A percentile compares a stretch with the other conserved stretches of the same genome.
Evolutionary conservation across 2,888 invertebrate genomes (phyloP).

Genomic region (Sclerodermus sp.): DNA sequence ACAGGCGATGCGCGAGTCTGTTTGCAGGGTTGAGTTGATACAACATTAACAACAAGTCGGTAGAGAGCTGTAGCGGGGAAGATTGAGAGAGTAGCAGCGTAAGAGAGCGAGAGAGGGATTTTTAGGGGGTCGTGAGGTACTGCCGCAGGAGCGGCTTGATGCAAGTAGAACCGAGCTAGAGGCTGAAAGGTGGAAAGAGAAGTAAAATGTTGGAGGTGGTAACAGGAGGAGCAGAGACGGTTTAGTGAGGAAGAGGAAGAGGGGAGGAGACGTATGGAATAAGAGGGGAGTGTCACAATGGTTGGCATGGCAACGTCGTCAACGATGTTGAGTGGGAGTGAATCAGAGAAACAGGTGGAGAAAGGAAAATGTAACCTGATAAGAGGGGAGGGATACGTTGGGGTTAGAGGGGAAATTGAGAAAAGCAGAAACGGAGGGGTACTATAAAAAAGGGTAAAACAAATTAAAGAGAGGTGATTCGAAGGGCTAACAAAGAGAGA

Average conservation of each 20-base stretch:
- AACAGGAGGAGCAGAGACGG: conserved; percentile 15
- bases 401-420: conserved; percentile 7
- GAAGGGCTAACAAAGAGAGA: conserved; percentile 1
- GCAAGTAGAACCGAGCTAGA: neutral
- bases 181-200: conserved; percentile 6
- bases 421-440: conserved; percentile 4
- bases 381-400: neutral
- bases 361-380: conserved; percentile 1
- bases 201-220: conserved; percentile 8
- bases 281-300: conserved; percentile 46
- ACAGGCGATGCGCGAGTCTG: neutral
- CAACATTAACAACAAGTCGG: conserved; percentile 54
- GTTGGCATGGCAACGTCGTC: conserved; percentile 53
- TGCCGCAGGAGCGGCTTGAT: too few species aligned
- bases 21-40: too few species aligned
- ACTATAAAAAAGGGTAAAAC: neutral
- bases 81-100: conserved; percentile 2
- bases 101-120: conserved; percentile 5
- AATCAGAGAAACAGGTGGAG: neutral
- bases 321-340: conserved; percentile 18
- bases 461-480: too few species aligned
- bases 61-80: conserved; percentile 33
- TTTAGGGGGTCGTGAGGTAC: too few species aligned
- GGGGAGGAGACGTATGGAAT: conserved; percentile 36
- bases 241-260: conserved; percentile 28